Evolutionary conservation across 1,140 invertebrate genomes (phyloP).

Genomic region (Pseudomyrmex dendroicus): DNA sequence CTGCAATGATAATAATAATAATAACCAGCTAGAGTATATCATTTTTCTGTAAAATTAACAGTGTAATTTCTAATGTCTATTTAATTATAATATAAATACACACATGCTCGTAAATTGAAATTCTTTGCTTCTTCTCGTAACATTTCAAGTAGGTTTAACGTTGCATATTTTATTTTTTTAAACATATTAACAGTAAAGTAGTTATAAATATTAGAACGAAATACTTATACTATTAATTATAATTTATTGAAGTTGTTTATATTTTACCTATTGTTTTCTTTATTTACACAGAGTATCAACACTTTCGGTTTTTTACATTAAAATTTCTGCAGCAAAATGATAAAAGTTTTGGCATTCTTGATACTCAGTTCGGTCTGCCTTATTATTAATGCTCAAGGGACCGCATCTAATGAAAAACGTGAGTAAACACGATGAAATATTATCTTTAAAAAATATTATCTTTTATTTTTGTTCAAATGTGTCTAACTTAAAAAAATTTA

Average conservation of each 20-base stretch:
- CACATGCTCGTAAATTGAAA: too few relatives aligned
- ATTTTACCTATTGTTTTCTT: conserved; percentile 13
- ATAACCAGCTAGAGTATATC: neutral
- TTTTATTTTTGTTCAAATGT: neutral
- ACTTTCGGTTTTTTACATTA: conserved; percentile 63
- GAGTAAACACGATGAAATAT: conserved; percentile 63
- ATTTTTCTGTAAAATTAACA: neutral
- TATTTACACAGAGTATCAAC: conserved; percentile 65
- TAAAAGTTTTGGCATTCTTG: conserved; percentile 76
- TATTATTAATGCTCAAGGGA: conserved; percentile 77
- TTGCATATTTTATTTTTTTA: neutral
- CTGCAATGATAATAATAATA: neutral
- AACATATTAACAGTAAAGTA: neutral
- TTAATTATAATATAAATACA: too few relatives aligned
- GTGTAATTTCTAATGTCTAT: too few relatives aligned
- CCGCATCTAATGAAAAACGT: conserved; percentile 75
- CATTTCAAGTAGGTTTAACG: neutral
- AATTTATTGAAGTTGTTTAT: neutral
- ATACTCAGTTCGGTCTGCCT: conserved; percentile 74
- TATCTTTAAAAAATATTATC: conserved; percentile 6
- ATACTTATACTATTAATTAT: neutral
- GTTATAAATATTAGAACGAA: neutral
- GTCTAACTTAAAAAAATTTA: too few relatives aligned
- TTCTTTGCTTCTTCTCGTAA: too few relatives aligned
- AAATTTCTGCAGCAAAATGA: conserved; percentile 74